Conservation (phyloP, 2,113 vertebrate genomes). For the Psophia crepitans region DNA sequence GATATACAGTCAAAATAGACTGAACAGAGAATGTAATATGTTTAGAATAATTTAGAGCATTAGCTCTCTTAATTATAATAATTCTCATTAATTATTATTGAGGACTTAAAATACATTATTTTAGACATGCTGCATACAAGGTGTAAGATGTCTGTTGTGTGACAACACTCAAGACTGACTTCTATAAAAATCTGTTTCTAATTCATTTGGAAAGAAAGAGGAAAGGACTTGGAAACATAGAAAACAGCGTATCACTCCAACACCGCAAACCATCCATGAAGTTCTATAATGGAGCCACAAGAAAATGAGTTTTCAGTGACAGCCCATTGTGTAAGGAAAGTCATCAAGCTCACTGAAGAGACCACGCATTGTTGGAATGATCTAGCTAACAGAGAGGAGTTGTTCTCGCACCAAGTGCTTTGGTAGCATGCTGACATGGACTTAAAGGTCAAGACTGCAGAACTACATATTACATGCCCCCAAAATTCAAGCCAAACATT, state of each 20-base stretch:
- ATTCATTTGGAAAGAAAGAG: not conserved
- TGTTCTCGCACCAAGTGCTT: not conserved
- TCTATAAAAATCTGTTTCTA: not conserved
- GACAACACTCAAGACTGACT: not conserved
- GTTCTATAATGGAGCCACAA: not conserved
- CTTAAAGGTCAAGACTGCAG: not conserved
- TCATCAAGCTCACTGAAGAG: not conserved
- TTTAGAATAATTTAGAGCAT: not conserved
- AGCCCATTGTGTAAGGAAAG: not conserved
- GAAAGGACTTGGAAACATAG: not conserved
- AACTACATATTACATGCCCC: fast-evolving
- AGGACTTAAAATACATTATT: not conserved
- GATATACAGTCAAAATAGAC: not conserved
- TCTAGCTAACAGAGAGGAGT: not conserved
- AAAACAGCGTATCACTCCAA: not conserved
- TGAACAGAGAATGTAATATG: not conserved
- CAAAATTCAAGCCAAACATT: not conserved
- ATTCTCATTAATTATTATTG: not conserved
- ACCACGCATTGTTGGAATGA: not conserved
- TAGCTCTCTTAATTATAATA: not conserved
- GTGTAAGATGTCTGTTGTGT: not conserved
- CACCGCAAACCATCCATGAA: not conserved
- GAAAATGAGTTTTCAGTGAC: not conserved
- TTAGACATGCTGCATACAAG: not conserved
- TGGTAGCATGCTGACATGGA: not conserved